Percentiles rank a stretch among this genome's conserved stretches.
These are phyloP conservation scores for Scaptodrosophila lebanonensis DNA, from an alignment of 1,140 invertebrate genomes.

Conservation along the genomic window DNA sequence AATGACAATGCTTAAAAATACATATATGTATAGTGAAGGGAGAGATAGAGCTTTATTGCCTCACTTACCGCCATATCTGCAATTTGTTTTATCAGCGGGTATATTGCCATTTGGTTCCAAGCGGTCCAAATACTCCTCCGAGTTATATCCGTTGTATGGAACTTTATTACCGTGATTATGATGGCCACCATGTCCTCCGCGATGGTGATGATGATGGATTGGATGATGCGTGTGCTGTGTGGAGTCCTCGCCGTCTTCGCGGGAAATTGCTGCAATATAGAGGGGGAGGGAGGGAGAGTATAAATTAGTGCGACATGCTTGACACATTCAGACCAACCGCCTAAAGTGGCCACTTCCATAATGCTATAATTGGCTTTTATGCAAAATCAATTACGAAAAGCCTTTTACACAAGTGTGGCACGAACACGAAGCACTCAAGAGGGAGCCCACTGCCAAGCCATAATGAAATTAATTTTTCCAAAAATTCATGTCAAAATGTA, in stretches of 20 bases:
- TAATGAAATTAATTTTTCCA: conserved; percentile 12
- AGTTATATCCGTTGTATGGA: conserved; percentile 90
- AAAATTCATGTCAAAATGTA: no score
- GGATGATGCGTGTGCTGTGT: conserved; percentile 66
- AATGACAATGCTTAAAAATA: conserved; percentile 52
- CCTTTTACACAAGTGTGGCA: no score
- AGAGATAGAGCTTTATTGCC: no score
- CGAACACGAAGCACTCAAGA: conserved; percentile 21
- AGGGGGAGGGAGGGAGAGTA: conserved; percentile 16
- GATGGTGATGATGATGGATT: conserved; percentile 71
- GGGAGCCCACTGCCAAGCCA: not conserved
- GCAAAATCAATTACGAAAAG: conserved; percentile 12
- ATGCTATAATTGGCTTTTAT: conserved; percentile 26
- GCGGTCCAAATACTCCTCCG: conserved; percentile 92
- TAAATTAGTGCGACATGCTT: conserved; percentile 17
- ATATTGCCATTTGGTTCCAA: conserved; percentile 93
- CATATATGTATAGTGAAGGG: no score
- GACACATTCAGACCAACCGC: no score
- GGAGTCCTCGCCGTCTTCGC: conserved; percentile 85
- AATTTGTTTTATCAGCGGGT: conserved; percentile 78
- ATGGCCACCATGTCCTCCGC: conserved; percentile 68
- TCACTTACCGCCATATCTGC: conserved; percentile 77
- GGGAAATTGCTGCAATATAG: conserved; percentile 83
- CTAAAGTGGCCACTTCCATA: no score
- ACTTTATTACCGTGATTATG: conserved; percentile 81